Conservation (phyloP, 2,113 vertebrate genomes). For the Tragelaphus buxtoni region DNA sequence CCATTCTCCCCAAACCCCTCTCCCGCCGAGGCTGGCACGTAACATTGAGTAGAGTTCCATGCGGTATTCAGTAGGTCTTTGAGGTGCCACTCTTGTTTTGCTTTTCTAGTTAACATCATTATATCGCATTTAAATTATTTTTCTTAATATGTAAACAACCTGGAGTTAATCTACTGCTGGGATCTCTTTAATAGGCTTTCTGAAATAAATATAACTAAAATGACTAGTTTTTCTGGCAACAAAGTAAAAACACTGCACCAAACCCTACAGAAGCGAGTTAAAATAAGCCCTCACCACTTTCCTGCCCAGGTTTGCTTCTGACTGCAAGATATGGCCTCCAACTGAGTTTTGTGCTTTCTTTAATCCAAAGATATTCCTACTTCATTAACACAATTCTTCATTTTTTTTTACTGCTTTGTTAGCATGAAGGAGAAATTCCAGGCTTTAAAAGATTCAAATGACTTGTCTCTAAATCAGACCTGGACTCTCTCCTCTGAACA, state of each 20-base stretch:
- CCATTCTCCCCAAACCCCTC: background rate
- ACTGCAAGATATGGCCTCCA: slow-evolving; percentile 6
- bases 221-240: background rate
- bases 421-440: slow-evolving; percentile 72
- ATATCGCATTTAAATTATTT: background rate
- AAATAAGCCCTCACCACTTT: background rate
- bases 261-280: background rate
- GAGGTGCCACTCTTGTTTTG: background rate
- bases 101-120: background rate
- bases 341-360: background rate
- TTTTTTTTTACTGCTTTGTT: slow-evolving; percentile 69
- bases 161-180: background rate
- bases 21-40: background rate
- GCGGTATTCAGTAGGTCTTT: background rate
- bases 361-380: slow-evolving; percentile 64
- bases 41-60: background rate
- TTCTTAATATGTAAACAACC: background rate
- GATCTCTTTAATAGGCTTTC: background rate
- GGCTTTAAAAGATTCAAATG: slow-evolving; percentile 76
- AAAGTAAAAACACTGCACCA: background rate
- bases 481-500: slow-evolving; percentile 71
- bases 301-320: background rate
- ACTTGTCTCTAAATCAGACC: slow-evolving; percentile 79
- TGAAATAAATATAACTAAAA: slow-evolving; percentile 5
- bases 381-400: slow-evolving; percentile 73